Conservation (phyloP, 1,140 invertebrate genomes). For the Zaprionus inermis region DNA sequence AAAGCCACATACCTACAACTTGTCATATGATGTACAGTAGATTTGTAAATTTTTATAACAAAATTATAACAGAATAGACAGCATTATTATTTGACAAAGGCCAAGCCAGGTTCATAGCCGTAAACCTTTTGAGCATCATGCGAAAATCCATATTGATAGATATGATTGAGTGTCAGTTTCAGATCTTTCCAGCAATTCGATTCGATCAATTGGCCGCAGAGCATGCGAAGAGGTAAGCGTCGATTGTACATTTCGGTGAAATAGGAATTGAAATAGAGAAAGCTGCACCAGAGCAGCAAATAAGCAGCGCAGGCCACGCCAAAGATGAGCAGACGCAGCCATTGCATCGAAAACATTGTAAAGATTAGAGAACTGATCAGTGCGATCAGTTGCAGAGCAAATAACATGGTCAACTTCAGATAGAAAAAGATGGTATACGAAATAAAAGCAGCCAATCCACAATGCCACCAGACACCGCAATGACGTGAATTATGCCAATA, state of each 20-base stretch:
- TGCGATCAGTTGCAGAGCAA: background rate
- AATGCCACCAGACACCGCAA: background rate
- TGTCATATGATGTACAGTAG: no score
- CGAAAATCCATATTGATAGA: background rate
- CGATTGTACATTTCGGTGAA: fast-evolving
- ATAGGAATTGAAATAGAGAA: background rate
- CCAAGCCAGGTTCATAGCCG: background rate
- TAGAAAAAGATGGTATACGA: background rate
- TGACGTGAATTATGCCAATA: background rate
- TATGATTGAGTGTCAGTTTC: background rate
- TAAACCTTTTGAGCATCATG: background rate
- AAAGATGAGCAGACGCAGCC: background rate
- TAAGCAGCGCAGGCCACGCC: background rate
- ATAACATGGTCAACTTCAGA: background rate
- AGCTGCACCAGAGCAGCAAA: background rate
- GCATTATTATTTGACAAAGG: background rate
- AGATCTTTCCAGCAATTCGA: background rate
- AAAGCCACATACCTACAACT: no score
- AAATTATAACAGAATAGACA: no score
- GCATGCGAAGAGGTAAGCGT: background rate
- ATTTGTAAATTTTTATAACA: no score
- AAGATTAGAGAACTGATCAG: background rate
- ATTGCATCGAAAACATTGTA: background rate
- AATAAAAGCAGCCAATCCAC: background rate
- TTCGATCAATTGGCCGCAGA: background rate